These are phyloP conservation scores for Lottia gigantea DNA, from an alignment of 2,888 invertebrate species.

Conservation along the genomic window DNA sequence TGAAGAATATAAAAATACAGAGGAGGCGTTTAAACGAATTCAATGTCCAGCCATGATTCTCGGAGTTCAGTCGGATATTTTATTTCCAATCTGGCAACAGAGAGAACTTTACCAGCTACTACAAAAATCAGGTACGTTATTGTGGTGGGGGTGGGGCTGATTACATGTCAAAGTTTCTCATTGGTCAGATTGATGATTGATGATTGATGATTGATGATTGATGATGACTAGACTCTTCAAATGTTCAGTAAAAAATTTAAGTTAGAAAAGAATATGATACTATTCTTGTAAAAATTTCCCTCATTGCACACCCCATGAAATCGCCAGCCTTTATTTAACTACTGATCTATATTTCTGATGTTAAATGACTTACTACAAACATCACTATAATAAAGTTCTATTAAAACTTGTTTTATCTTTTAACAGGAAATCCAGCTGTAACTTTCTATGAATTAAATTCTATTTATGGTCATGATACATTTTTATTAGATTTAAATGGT, in stretches of 20 bases:
- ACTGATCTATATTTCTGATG: no score
- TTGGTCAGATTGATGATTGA: no score
- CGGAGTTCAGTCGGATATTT: conserved; percentile 66
- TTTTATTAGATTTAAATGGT: conserved; percentile 65
- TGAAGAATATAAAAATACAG: conserved; percentile 50
- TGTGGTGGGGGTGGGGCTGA: no score
- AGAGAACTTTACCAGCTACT: conserved; percentile 56
- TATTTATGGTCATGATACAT: conserved; percentile 68
- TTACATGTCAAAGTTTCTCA: no score
- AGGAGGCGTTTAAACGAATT: conserved; percentile 51
- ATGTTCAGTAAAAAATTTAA: no score
- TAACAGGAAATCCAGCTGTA: conserved; percentile 60
- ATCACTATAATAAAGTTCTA: not conserved
- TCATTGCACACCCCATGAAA: no score
- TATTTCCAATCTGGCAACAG: conserved; percentile 67
- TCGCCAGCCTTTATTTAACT: no score
- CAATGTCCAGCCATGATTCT: conserved; percentile 64
- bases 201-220: no score
- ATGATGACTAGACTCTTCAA: no score
- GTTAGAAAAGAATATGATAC: no score
- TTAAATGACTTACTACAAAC: conserved; percentile 1
- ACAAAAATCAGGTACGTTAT: conserved; percentile 53
- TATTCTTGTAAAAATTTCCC: no score
- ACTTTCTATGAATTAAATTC: conserved; percentile 67
- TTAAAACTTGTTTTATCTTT: not conserved